Evolutionary conservation across 2,113 vertebrate species (phyloP), one percentile per base, ranked within the genome.

Genomic region (Grallaria varia): DNA sequence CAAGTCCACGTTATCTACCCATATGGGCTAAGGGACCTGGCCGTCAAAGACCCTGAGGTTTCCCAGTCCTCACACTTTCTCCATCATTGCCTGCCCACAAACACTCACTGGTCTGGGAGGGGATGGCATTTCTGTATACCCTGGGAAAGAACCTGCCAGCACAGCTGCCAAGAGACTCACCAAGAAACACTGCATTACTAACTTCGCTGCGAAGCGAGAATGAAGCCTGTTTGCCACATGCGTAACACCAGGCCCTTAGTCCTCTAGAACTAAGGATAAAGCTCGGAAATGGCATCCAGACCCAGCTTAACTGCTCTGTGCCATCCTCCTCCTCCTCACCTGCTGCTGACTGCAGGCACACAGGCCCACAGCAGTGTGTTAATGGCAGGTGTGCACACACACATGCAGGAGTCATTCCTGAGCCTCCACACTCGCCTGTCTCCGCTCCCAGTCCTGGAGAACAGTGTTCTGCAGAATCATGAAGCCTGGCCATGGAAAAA

Each of bases 341-440:
- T 52, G 45, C 55, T 63, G 69, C 31, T 63, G 24, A 47, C n/a
- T 1, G 7, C 63, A 66, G 63, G 63, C 15, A 44, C 2, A 2
- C 8, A 6, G 50, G 44, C 27, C 28, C 39, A 28, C 45, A 66
- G 27, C 24, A 27, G 0, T 8, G 33, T 44, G 45, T 33, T 53
- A 50, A 16, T 1, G 50, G 9, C 33, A 68, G 1, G 8, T 18
- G 22, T 20, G 73, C 24, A n/a, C 39, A 33, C 13, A 53, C 1
- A 0, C 31, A 20, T 6, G 9, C 45, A 30, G 23, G 73, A 6
- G 37, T 44, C 49, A 10, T 9, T 21, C 17, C 6, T 2, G 8
- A 85, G 40, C 17, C 39, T 83, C 44, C 67, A 56, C 56, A 18
- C 25, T 12, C 50, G 25, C 37, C 23, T 31, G 6, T 21, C 80